phyloP scores from a whole-genome alignment of 2,797 vertebrate species.

The Cephalopachus bancanus region DNA sequence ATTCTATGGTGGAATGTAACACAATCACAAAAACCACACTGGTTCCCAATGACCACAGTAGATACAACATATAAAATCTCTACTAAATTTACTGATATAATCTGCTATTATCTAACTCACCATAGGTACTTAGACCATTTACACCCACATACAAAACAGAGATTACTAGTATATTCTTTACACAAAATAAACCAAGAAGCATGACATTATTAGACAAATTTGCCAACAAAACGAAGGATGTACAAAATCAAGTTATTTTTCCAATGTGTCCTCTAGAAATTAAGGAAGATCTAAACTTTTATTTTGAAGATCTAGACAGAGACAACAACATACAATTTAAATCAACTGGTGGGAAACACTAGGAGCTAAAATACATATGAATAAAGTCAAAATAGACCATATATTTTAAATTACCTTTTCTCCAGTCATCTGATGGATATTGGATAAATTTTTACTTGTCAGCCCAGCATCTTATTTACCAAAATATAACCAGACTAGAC shows the following conservation, averaged over 20 bases:
- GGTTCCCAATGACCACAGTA: too few species aligned
- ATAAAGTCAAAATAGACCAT: background rate
- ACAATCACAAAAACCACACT: background rate
- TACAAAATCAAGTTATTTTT: background rate
- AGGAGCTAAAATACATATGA: background rate
- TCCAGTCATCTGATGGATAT: background rate
- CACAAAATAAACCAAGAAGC: background rate
- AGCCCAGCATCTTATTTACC: background rate
- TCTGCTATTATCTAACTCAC: background rate
- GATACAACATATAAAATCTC: too few species aligned
- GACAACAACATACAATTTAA: background rate
- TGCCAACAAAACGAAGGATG: background rate
- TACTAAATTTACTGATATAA: background rate
- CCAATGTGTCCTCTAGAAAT: background rate
- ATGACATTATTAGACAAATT: background rate
- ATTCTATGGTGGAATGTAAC: background rate
- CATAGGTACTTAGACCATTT: background rate
- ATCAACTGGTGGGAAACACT: background rate
- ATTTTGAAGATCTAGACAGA: background rate
- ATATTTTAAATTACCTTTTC: background rate
- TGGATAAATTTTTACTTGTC: background rate
- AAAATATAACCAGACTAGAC: background rate
- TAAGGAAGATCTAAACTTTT: background rate
- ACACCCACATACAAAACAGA: background rate
- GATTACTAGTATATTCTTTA: background rate